Conservation (phyloP, 2,888 invertebrate species). For the Plagodis pulveraria region DNA sequence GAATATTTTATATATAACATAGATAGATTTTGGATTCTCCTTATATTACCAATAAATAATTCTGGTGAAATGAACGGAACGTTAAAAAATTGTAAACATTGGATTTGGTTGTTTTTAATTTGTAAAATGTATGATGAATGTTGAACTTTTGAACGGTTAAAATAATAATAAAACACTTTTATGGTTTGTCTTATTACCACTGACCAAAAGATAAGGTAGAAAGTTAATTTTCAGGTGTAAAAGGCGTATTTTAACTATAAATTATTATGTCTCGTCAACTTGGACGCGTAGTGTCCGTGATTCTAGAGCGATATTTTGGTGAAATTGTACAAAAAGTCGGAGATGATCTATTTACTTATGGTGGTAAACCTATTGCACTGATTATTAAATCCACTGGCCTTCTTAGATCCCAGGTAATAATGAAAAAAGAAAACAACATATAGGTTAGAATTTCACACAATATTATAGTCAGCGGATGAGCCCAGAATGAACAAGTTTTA, state of each 20-base stretch:
- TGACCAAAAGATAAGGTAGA: not conserved
- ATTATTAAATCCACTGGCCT: constrained; percentile 87
- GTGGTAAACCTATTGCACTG: constrained; percentile 87
- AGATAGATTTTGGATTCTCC: not conserved
- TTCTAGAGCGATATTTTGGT: constrained; percentile 92
- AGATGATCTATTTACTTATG: constrained; percentile 88
- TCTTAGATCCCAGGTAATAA: constrained; percentile 65
- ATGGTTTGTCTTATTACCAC: too few species aligned
- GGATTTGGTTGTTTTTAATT: too few species aligned
- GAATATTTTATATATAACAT: too few species aligned
- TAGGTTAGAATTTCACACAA: constrained; percentile 17
- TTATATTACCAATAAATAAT: too few species aligned
- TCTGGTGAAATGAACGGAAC: too few species aligned
- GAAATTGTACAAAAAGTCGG: constrained; percentile 90
- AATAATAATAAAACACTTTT: too few species aligned
- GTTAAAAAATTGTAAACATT: not conserved
- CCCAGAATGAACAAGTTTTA: too few species aligned
- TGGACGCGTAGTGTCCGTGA: constrained; percentile 89
- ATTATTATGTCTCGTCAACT: constrained; percentile 88
- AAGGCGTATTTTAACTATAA: not conserved
- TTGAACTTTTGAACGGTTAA: too few species aligned
- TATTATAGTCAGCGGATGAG: not conserved
- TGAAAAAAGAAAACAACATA: not conserved
- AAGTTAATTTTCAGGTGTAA: not conserved
- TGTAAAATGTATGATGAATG: not conserved